Base-by-base conservation (phyloP, 1,140 invertebrate species). In the Ephestia elutella region DNA sequence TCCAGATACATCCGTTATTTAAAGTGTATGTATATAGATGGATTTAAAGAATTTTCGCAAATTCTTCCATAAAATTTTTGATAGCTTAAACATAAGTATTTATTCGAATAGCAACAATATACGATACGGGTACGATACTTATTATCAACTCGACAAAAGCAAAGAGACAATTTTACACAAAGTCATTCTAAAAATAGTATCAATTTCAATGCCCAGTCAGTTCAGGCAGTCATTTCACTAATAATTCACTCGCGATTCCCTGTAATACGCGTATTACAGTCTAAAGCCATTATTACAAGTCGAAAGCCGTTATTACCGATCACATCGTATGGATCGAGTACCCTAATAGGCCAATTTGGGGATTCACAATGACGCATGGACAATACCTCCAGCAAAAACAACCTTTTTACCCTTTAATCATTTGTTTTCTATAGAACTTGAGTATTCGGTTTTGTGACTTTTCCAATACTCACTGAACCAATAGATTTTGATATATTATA, bases 281-380 rank as follows among this genome's bases (percentile, higher is more conserved):
- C 15, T 44, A 44, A 3, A 44, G 38, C 38, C 38, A 4, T 44
- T 15, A 44, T 44, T 44, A 44, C 21, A 7, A 25, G 21, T 25
- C 7, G 2, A 25, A 25, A 3, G 21, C 2, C 2, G 21, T 25
- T 25, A 7, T 25, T 25, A n/a, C 13, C 5, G 5, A 44, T 15
- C 38, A 44, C 15, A 44, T 10, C 38, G 38, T 44, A 44, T 44
- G 13, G 15, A 44, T 15, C 38, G 13, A 44, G 13, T 17, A 15
- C 38, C 15, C 38, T 44, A 44, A 44, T 44, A 15, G 38, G n/a
- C 38, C n/a, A 44, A 44, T 44, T 44, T 44, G 38, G 38, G 38
- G 38, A 44, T 44, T 15, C 7, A 44, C 38, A 44, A 44, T 44
- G 38, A 44, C 38, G n/a, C 38, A 44, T 15, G 2, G 38, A 2